A percentile compares a stretch with the other conserved stretches of the same genome.
Evolutionary conservation across 2,113 vertebrate species (phyloP).

Genomic region (Microcebus jonahi): DNA sequence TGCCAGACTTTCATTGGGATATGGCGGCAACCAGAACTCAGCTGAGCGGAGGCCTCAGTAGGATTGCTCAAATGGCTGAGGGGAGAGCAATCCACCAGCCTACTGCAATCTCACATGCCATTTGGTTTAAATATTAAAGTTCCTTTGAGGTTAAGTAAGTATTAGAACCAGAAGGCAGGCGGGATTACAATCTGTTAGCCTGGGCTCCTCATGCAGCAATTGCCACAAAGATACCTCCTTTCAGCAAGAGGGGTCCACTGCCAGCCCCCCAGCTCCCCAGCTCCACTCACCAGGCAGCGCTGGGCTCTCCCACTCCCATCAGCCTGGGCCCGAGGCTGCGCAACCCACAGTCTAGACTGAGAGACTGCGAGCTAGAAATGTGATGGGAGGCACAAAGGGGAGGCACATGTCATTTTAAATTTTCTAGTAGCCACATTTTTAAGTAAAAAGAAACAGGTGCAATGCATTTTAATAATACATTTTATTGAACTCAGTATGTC

Average conservation of each 20-base stretch:
- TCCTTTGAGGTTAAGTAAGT: constrained; percentile 75
- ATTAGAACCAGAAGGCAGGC: constrained; percentile 70
- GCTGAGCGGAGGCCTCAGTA: background rate
- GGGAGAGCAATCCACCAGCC: constrained; percentile 52
- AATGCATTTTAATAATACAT: background rate
- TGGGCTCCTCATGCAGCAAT: background rate
- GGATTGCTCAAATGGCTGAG: constrained; percentile 61
- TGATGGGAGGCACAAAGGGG: background rate
- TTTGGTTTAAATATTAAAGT: constrained; percentile 77
- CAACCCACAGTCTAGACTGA: background rate
- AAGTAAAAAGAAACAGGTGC: constrained; percentile 12
- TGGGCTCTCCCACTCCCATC: background rate
- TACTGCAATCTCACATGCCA: constrained; percentile 37
- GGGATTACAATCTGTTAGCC: constrained; percentile 53
- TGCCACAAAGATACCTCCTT: constrained; percentile 43
- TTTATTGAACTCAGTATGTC: background rate
- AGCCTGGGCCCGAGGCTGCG: background rate
- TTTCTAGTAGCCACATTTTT: background rate
- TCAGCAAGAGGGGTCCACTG: constrained; percentile 57
- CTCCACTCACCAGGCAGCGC: background rate
- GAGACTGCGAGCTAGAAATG: background rate
- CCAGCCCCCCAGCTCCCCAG: background rate
- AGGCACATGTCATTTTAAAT: background rate
- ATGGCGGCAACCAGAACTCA: background rate
- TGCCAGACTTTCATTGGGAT: background rate